Conservation (phyloP, 2,888 invertebrate species). For the Creontiades dilutus region DNA sequence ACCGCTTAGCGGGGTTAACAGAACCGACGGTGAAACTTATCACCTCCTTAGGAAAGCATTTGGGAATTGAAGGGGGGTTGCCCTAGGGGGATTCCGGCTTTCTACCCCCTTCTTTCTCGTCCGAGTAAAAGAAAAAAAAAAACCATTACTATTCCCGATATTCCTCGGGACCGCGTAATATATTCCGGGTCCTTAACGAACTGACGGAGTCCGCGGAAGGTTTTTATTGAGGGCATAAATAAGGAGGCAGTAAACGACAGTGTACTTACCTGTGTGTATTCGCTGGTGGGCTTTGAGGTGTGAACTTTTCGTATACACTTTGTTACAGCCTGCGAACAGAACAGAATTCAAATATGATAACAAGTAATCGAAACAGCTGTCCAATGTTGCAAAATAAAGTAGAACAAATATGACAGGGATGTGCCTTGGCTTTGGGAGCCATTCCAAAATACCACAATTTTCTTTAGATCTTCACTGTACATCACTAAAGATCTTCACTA, state of each 20-base stretch:
- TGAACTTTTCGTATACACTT: slow-evolving; percentile 98
- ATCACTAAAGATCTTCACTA: too few relatives aligned
- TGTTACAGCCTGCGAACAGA: slow-evolving; percentile 90
- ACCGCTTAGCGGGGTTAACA: slow-evolving; percentile 5
- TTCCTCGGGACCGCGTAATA: slow-evolving; percentile 43
- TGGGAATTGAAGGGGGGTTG: neutral
- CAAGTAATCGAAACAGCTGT: too few relatives aligned
- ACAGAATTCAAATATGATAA: neutral
- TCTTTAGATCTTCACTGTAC: too few relatives aligned
- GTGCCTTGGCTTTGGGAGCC: too few relatives aligned
- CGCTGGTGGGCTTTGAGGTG: slow-evolving; percentile 98
- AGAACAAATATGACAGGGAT: too few relatives aligned
- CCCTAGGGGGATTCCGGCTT: slow-evolving; percentile 6
- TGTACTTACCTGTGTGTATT: slow-evolving; percentile 94
- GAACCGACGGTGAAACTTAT: slow-evolving; percentile 13
- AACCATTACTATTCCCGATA: slow-evolving; percentile 33
- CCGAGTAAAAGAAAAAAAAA: neutral
- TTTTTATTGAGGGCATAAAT: slow-evolving; percentile 51
- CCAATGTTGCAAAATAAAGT: too few relatives aligned
- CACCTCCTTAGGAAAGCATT: slow-evolving; percentile 25
- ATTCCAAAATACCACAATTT: too few relatives aligned
- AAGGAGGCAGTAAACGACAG: slow-evolving; percentile 50
- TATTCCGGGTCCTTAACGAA: slow-evolving; percentile 60
- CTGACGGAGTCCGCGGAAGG: slow-evolving; percentile 37
- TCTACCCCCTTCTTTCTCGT: neutral